Evolutionary conservation across 2,888 invertebrate species (phyloP), one percentile per base, ranked within the genome.

Genomic region (Aporophyla lueneburgensis): DNA sequence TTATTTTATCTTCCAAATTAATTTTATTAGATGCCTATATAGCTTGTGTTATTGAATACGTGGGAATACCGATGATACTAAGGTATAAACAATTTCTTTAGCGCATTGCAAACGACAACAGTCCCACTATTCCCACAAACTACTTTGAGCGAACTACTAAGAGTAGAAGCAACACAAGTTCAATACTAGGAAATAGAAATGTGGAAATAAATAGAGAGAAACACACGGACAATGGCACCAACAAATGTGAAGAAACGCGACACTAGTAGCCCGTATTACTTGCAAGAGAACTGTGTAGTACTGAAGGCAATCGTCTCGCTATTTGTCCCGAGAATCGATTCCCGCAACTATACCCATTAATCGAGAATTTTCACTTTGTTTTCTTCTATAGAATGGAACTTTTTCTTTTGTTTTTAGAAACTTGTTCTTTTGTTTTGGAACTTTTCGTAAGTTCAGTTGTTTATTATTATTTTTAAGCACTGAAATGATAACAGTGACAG

Each of bases 301-400:
- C 14, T 77, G 78, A 77, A 73, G 85, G 85, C 87, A 89, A 90
- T 88, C 81, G 85, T 84, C 81, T 53, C 75, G 78, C 86, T 81
- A 89, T 91, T 89, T 89, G 88, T 90, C 81, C 80, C 72, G 81
- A 76, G 84, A 88, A 92, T 90, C 87, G 88, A 91, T 91, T 88
- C 86, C 84, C 78, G 85, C 86, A 81, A 82, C 80, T 86, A 83
- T 75, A 82, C 76, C 84, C 75, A 85, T 88, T 88, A 88, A 86
- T 85, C 83, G 68, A 74, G 78, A 76, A 67, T 76, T 67, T 75
- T 56, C 58, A 66, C 59, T 68, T 49, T 58, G 66, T 79, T 70
- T 68, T 80, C 70, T 81, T 24, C 65, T 69, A 53, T 21, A n/a
- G 40, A 51, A 49, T 21, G 19, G 16, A 63, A 56, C 24, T 66